These are phyloP conservation scores for Brachystomella parvula DNA, from an alignment of 1,140 invertebrate genomes.

Conservation along the genomic window DNA sequence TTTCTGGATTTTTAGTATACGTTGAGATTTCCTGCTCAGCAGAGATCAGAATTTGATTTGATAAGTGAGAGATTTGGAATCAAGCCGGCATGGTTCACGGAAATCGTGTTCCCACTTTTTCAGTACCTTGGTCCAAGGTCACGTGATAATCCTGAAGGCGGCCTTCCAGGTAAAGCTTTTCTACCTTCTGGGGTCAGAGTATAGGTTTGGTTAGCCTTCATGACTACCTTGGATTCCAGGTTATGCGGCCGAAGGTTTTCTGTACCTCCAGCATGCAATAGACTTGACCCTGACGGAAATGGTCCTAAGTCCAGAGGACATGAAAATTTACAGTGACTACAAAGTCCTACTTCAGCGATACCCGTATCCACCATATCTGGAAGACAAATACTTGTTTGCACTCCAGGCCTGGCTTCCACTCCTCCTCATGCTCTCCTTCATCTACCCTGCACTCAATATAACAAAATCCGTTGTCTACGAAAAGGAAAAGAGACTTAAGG, in stretches of 20 bases:
- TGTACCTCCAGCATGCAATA: constrained; percentile 58
- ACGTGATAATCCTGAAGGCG: constrained; percentile 49
- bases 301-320: constrained; percentile 42
- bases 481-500: constrained; percentile 52
- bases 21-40: constrained; percentile 55
- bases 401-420: constrained; percentile 63
- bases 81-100: constrained; percentile 54
- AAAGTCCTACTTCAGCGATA: constrained; percentile 52
- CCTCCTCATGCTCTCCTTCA: constrained; percentile 68
- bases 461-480: constrained; percentile 55
- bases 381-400: constrained; percentile 59
- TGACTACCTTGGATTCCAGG: constrained; percentile 44
- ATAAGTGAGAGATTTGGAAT: constrained; percentile 41
- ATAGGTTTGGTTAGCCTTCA: too few species aligned
- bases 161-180: constrained; percentile 52
- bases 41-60: constrained; percentile 46
- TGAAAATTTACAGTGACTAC: constrained; percentile 18
- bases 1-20: constrained; percentile 45
- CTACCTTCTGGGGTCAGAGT: not conserved
- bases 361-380: constrained; percentile 64
- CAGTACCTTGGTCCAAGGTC: constrained; percentile 58
- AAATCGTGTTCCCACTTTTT: constrained; percentile 58
- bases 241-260: constrained; percentile 60
- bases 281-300: constrained; percentile 51
- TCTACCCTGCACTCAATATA: constrained; percentile 68